These are phyloP conservation scores for Zaprionus lineosus DNA, from an alignment of 2,888 invertebrate genomes.

Conservation along the genomic window DNA sequence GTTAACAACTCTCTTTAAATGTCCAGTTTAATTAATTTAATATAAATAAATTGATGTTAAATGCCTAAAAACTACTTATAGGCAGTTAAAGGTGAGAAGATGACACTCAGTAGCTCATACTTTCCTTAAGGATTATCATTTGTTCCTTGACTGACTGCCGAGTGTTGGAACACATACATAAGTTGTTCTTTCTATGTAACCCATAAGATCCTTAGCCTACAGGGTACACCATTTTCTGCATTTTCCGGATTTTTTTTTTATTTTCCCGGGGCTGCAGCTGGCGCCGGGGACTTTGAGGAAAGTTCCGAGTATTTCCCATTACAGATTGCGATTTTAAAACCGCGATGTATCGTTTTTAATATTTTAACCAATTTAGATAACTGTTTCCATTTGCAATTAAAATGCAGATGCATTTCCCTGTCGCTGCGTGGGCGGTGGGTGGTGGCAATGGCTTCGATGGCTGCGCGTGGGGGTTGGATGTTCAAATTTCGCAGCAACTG, in stretches of 20 bases:
- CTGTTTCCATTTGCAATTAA: slow-evolving; percentile 81
- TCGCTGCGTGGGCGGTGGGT: background rate
- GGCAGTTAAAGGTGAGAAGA: too few relatives aligned
- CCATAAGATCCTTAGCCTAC: too few relatives aligned
- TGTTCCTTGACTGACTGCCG: too few relatives aligned
- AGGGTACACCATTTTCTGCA: background rate
- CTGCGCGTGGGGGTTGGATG: background rate
- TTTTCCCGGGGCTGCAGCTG: slow-evolving; percentile 25
- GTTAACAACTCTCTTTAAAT: too few relatives aligned
- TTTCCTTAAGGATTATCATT: too few relatives aligned
- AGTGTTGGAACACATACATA: too few relatives aligned
- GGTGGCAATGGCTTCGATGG: too few relatives aligned
- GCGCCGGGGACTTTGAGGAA: slow-evolving; percentile 20
- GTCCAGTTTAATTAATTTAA: too few relatives aligned
- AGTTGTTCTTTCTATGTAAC: background rate
- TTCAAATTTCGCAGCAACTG: slow-evolving; percentile 63
- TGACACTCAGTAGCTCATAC: too few relatives aligned
- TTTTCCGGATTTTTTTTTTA: background rate
- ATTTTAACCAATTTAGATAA: slow-evolving; percentile 81
- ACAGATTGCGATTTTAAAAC: slow-evolving; percentile 37
- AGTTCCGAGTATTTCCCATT: slow-evolving; percentile 39
- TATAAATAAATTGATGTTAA: too few relatives aligned
- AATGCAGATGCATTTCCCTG: slow-evolving; percentile 64
- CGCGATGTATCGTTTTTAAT: slow-evolving; percentile 68
- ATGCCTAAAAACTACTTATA: too few relatives aligned